A percentile compares a stretch with the other conserved stretches of the same genome.
Evolutionary conservation across 2,797 vertebrate genomes (phyloP).

Genomic region (Spheniscus humboldti): DNA sequence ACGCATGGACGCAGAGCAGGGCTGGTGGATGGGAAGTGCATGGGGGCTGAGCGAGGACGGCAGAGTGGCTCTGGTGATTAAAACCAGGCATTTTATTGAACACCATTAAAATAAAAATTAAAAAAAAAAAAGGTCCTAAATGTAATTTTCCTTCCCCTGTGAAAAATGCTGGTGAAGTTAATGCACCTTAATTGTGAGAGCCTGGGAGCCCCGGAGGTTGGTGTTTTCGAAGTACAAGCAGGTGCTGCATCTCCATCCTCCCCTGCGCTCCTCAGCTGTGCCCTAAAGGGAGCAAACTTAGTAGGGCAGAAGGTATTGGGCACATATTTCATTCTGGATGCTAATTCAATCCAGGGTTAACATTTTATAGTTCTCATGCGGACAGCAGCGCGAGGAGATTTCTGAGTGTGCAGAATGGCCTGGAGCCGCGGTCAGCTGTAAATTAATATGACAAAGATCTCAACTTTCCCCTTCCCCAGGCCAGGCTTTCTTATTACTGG

Average conservation of each 20-base stretch:
- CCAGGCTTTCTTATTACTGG: not conserved
- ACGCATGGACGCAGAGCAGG: accelerated
- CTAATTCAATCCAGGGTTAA: constrained; percentile 49
- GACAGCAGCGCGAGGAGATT: not conserved
- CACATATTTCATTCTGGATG: not conserved
- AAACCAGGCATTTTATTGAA: not conserved
- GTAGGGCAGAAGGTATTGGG: not conserved
- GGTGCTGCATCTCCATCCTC: not conserved
- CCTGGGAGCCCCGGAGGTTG: not conserved
- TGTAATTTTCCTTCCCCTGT: not conserved
- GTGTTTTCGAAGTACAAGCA: not conserved
- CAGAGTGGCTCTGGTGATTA: not conserved
- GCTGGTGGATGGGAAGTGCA: not conserved
- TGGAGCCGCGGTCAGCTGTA: not conserved
- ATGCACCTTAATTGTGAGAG: not conserved
- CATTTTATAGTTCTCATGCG: not conserved
- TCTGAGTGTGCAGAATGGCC: not conserved
- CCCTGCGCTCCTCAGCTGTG: not conserved
- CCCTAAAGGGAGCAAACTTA: not conserved
- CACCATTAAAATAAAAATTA: not conserved
- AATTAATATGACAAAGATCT: not conserved
- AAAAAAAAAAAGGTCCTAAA: not conserved
- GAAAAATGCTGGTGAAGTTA: not conserved
- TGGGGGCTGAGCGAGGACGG: accelerated
- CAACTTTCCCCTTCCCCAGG: not conserved